Base-by-base conservation (phyloP, 2,797 vertebrate species). In the Passerculus sandwichensis region DNA sequence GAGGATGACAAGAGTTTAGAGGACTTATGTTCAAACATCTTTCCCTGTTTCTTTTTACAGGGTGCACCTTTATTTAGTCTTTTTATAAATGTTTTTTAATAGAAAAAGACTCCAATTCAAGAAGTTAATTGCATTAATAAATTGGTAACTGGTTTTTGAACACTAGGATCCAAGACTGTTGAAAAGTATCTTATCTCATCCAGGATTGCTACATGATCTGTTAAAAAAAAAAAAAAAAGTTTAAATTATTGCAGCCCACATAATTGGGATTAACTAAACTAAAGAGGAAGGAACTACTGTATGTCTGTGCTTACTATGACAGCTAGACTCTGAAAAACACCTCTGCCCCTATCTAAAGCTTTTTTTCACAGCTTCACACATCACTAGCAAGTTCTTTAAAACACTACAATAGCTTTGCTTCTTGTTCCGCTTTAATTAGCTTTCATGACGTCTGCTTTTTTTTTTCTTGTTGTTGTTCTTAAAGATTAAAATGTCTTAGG, bases 211-310 rank as follows among this genome's bases (percentile, higher is more conserved):
- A 91, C 42, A 88, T 61, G 75, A 91, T 88, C 78, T 83, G 36
- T 50, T 7, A 25, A 67, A 54, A 59, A 59, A 36, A 36, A 36
- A 36, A 36, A 36, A 36, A 25, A 70, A 71, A 61, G 59, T 69
- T 94, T 85, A 92, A 99, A 99, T 98, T 98, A 98, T 98, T 98
- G 98, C 98, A 96, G 97, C 98, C 98, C 98, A 99, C 97, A 97
- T 98, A 99, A 98, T 98, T 98, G 98, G 97, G 95, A 98, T 98
- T 99, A 99, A 98, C 98, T 98, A 98, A 99, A 98, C 98, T 98
- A 98, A 98, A 98, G 98, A 98, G 98, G 98, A 98, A 98, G 98
- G 97, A 98, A 97, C 92, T 93, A 95, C 94, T 91, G 97, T 97
- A 97, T 97, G 98, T 98, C 98, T 98, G 96, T 96, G 98, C 95